phyloP scores from a whole-genome alignment of 1,140 invertebrate species.

The Ooceraea biroi region DNA sequence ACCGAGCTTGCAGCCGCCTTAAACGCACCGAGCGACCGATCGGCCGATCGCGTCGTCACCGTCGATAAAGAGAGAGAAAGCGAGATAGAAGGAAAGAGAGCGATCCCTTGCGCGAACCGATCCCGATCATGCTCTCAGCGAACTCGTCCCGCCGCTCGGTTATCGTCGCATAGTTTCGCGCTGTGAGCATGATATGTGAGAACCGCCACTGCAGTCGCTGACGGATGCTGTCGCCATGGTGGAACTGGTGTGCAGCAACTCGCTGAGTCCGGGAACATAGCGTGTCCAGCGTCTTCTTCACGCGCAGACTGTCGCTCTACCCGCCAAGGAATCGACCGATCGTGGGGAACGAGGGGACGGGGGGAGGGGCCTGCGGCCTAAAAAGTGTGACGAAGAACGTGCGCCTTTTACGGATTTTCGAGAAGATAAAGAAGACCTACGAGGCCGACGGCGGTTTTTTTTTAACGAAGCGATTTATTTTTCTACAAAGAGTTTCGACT shows the following conservation, averaged over 20 bases:
- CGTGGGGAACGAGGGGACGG: background rate
- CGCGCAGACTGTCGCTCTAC: conserved; percentile 1
- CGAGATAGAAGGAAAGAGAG: background rate
- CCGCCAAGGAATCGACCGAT: background rate
- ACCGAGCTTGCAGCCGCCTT: conserved; percentile 76
- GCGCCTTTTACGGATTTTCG: background rate
- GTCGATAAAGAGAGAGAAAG: conserved; percentile 13
- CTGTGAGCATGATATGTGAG: conserved; percentile 48
- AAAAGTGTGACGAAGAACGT: background rate
- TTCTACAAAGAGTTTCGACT: background rate
- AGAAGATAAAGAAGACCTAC: background rate
- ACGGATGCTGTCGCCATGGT: conserved; percentile 71
- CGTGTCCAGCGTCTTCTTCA: conserved; percentile 1
- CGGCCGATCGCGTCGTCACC: conserved; percentile 9
- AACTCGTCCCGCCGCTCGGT: conserved; percentile 21
- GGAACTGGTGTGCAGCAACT: conserved; percentile 78
- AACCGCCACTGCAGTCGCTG: conserved; percentile 25
- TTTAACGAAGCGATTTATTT: conserved; percentile 31
- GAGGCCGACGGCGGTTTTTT: too few species aligned
- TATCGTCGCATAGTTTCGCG: conserved; percentile 35
- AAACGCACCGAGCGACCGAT: conserved; percentile 64
- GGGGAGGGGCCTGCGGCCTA: background rate
- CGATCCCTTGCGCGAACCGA: conserved; percentile 39
- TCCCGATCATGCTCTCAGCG: conserved; percentile 59
- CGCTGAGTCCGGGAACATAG: conserved; percentile 77